phyloP scores from a whole-genome alignment of 1,140 invertebrate species.

The Drosophila prosaltans region DNA sequence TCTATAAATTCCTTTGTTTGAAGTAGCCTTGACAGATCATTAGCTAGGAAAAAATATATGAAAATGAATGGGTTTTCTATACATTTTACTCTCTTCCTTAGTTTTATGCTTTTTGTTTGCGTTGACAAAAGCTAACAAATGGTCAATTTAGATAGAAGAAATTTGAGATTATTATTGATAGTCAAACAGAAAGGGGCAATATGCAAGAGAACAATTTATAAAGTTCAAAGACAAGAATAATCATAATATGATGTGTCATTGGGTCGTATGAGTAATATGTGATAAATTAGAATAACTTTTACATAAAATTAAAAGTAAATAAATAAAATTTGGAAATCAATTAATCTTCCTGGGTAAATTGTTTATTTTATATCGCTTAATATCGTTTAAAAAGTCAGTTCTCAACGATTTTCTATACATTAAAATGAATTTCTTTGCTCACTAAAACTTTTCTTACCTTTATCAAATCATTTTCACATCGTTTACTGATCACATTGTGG shows the following conservation, averaged over 20 bases:
- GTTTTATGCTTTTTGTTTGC: slow-evolving; percentile 30
- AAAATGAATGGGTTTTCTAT: slow-evolving; percentile 52
- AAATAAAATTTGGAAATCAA: no score
- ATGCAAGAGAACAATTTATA: slow-evolving; percentile 3
- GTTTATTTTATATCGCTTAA: no score
- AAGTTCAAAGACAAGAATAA: background rate
- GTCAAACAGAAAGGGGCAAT: background rate
- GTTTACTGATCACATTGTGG: no score
- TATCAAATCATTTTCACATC: no score
- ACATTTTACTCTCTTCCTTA: slow-evolving; percentile 2
- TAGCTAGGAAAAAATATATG: slow-evolving; percentile 26
- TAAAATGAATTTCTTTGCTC: no score
- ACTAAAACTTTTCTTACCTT: no score
- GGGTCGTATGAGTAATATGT: slow-evolving; percentile 5
- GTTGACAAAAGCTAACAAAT: slow-evolving; percentile 33
- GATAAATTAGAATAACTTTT: background rate
- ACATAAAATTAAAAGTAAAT: no score
- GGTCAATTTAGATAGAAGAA: slow-evolving; percentile 22
- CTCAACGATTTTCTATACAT: no score
- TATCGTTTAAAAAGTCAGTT: no score
- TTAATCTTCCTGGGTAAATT: no score
- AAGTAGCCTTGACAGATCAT: slow-evolving; percentile 50
- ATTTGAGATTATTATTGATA: slow-evolving; percentile 11
- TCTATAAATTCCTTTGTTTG: slow-evolving; percentile 50
- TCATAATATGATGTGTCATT: background rate